Conservation (phyloP, 1,140 invertebrate genomes). For the Zaprionus davidi region DNA sequence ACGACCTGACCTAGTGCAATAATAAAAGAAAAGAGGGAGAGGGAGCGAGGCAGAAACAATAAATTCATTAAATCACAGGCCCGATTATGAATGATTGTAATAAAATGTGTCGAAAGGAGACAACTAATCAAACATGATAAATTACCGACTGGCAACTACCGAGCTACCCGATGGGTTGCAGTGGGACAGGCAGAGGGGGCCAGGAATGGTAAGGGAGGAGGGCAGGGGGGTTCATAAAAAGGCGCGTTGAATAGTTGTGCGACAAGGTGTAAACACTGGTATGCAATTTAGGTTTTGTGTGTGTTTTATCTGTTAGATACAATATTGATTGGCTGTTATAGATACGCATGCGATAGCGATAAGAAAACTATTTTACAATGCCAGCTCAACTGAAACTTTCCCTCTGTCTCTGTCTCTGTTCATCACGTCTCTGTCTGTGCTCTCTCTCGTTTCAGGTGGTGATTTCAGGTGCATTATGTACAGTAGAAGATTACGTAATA, state of each 20-base stretch:
- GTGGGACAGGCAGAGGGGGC: not conserved
- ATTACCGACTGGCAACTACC: constrained; percentile 54
- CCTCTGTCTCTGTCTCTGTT: not conserved
- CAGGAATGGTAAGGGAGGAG: not conserved
- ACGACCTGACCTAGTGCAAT: constrained; percentile 76
- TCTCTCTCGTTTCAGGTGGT: constrained; percentile 71
- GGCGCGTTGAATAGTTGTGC: constrained; percentile 29
- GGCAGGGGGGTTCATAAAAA: constrained; percentile 22
- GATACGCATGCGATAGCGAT: constrained; percentile 43
- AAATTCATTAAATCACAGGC: constrained; percentile 72
- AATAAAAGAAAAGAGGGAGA: constrained; percentile 26
- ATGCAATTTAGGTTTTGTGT: constrained; percentile 74
- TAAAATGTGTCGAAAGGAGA: constrained; percentile 72
- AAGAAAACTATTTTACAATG: constrained; percentile 18
- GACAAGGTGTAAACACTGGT: constrained; percentile 78
- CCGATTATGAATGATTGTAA: constrained; percentile 80
- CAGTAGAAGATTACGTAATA: constrained; percentile 84
- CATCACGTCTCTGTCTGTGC: not conserved
- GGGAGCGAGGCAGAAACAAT: constrained; percentile 42
- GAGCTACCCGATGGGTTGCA: constrained; percentile 24
- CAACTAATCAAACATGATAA: constrained; percentile 81
- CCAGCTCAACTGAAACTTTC: not conserved
- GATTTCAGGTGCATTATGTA: constrained; percentile 85
- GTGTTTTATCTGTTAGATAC: constrained; percentile 70
- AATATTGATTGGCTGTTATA: constrained; percentile 70